Base-by-base conservation (phyloP, 2,797 vertebrate genomes). In the Takifugu ocellatus region DNA sequence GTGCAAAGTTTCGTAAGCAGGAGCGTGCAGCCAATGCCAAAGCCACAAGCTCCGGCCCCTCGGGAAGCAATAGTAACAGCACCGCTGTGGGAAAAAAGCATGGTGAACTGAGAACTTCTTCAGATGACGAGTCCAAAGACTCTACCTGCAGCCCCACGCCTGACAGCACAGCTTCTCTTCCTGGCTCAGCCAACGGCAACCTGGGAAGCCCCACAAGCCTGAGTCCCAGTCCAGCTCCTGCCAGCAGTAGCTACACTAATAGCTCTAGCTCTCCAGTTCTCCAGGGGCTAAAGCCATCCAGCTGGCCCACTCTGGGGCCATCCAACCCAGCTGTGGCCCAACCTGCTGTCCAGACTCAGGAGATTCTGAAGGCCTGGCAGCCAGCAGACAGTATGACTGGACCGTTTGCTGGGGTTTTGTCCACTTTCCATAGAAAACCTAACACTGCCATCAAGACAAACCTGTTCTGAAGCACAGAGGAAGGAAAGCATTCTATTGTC, bases 101-200 rank as follows among this genome's bases (percentile, higher is more conserved):
- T 10, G 87, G 92, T 0, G 95, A 96, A 53, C 78, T 87, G 0
- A 91, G 94, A 36, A 95, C 94, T 51, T 96, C 95, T 2, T 97
- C 95, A 0, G 95, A 97, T 24, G 96, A 98, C 3, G 95, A 98
- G 68, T 96, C 94, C 70, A 97, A 97, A 76, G 96, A 97, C 62
- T 95, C 95, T 82, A 96, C 93, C 78, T 97, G 95, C 90, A 97
- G 95, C 87, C 94, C 94, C 26, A 97, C 96, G 0, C 96, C 96
- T 0, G 96, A 98, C 92, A 98, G 96, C 91, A 98, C 96, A 2
- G 96, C 95, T 8, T 96, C 95, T 5, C 85, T 96, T 79, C 92
- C 94, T 0, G 86, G 93, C 2, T 90, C 94, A 0, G 86, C 79
- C 61, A 84, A 68, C 1, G 91, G 91, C 0, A 90, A 90, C 86